Evolutionary conservation across 2,888 invertebrate genomes (phyloP), one percentile per base, ranked within the genome.

Genomic region (Trypoxylon attenuatum): DNA sequence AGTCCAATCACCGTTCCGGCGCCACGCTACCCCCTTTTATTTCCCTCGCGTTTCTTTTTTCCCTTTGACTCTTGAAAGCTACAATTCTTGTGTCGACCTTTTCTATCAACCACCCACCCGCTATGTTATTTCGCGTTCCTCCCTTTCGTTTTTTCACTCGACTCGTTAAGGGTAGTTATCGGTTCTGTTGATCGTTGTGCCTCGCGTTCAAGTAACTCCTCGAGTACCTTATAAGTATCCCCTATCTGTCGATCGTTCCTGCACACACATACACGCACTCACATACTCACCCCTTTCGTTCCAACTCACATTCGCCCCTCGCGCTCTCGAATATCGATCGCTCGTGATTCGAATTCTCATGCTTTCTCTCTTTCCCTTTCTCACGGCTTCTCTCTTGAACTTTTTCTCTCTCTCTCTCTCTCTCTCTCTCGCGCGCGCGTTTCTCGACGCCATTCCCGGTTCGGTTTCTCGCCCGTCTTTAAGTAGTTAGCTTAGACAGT

Each of bases 401-500:
- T 43, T 41, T 43, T 27, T 33, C 33, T 33, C 33, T 55, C 43
- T 23, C 33, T 23, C 22, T 22, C 49, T 49, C 47, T 47, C 59
- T 54, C 45, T 65, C 59, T 52, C 41, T 43, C 43, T 52, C 45
- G 38, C 50, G 41, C 16, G 23, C 50, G 25, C 41, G 52, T 47
- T 67, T 59, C 58, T 50, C 61, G 39, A 57, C 60, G 62, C 56
- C 61, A 57, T 61, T 41, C 59, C 73, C 73, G 52, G 60, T 47
- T 66, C 63, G 54, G 69, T 71, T 79, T 74, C 69, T 72, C 77
- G 73, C 77, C 76, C 71, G 73, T 10, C 13, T 77, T 79, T 76
- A 78, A 79, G 82, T 80, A 81, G 76, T 81, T 80, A 82, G 79
- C 72, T 80, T 84, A 81, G 33, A 33, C 33, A 13, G 78, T 81